Conservation (phyloP, 2,888 invertebrate genomes). For the Monoplex corrugatus region DNA sequence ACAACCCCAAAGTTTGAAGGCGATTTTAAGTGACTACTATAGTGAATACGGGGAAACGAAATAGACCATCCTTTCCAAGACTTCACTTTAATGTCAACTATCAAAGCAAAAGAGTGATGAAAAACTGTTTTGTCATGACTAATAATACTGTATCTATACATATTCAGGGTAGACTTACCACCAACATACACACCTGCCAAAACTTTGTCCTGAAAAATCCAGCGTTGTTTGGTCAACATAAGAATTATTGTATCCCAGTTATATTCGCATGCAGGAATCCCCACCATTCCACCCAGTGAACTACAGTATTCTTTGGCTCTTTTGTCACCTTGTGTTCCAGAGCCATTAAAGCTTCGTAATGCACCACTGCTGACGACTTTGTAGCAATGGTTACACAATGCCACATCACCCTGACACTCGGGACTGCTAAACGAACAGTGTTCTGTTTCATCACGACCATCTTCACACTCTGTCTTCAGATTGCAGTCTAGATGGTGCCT, state of each 20-base stretch:
- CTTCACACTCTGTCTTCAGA: conserved; percentile 2
- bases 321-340: neutral
- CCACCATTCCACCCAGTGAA: neutral
- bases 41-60: neutral
- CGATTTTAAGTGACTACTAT: neutral
- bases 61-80: neutral
- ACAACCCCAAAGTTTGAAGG: neutral
- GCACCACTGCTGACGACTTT: neutral
- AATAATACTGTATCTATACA: neutral
- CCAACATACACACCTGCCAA: neutral
- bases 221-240: neutral
- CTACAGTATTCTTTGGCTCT: neutral
- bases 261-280: neutral
- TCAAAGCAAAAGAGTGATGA: neutral
- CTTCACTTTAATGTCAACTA: neutral
- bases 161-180: neutral
- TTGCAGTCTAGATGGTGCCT: neutral
- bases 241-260: neutral
- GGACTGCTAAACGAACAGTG: neutral
- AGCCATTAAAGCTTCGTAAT: no score
- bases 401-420: neutral
- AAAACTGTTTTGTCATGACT: neutral
- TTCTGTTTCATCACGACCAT: neutral
- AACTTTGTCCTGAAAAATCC: neutral
- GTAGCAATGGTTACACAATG: neutral